Evolutionary conservation across 2,888 invertebrate species (phyloP), one percentile per base, ranked within the genome.

Genomic region (Temnothorax ravouxi): DNA sequence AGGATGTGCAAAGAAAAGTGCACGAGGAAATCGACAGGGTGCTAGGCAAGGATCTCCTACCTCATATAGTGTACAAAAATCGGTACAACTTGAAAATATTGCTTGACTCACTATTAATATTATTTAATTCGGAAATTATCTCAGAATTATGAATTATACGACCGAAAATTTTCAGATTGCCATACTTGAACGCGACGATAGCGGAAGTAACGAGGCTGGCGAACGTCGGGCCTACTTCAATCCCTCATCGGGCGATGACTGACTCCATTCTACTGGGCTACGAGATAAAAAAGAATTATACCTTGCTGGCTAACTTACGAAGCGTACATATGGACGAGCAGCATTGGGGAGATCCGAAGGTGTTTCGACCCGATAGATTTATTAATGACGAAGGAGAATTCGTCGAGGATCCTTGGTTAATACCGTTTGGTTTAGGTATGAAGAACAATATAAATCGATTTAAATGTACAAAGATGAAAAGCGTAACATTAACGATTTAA

Each of bases 161-260:
- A 15, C 15, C 2, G 11, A 25, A 38, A 74, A 38, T 38, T 75
- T 66, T 41, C 93, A 97, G 97, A 79, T 96, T 98, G 96, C 97
- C 98, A 0, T 98, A 97, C 92, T 96, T 97, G 84, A 97, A 97
- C 92, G 97, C 97, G 0, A 95, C 97, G 18, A 96, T 97, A 0
- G 95, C 97, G 90, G 98, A 98, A 95, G 96, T 97, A 0, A 95
- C 98, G 0, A 96, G 98, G 66, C 96, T 98, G 95, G 98, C 98
- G 92, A 97, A 97, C 96, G 97, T 97, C 0, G 95, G 97, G 86
- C 97, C 97, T 0, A 97, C 98, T 92, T 97, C 97, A 15, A 96
- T 98, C 4, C 98, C 98, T 0, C 98, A 98, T 94, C 96, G 98
- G 54, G 97, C 98, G 0, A 91, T 97, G n/a, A 96, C 95, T 85